Conservation (phyloP, 1,140 invertebrate species). For the Heterodera carotae region DNA sequence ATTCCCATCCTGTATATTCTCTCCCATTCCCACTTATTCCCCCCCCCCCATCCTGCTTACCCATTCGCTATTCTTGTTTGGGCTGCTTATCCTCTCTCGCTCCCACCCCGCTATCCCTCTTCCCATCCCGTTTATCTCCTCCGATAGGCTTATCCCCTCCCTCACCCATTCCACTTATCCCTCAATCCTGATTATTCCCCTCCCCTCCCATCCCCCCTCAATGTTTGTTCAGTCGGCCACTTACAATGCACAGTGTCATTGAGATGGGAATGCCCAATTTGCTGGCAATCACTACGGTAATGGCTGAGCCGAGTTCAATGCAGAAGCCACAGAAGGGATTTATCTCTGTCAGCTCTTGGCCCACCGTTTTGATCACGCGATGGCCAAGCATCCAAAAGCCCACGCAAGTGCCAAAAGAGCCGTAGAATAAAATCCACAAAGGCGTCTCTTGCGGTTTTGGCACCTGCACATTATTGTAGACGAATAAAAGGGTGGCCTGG, state of each 20-base stretch:
- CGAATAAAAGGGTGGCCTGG: conserved; percentile 33
- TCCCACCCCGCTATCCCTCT: too few relatives aligned
- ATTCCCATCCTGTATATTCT: too few relatives aligned
- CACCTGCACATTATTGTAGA: conserved; percentile 24
- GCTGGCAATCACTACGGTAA: conserved; percentile 89
- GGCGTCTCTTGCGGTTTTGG: conserved; percentile 39
- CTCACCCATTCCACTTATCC: too few relatives aligned
- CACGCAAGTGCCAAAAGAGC: conserved; percentile 50
- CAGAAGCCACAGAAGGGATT: conserved; percentile 75
- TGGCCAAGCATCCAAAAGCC: conserved; percentile 61
- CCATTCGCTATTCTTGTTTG: too few relatives aligned
- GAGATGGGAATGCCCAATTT: conserved; percentile 93
- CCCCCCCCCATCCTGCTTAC: too few relatives aligned
- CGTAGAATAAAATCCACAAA: conserved; percentile 48
- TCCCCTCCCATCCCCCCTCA: neutral
- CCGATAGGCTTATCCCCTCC: too few relatives aligned
- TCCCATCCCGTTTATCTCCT: too few relatives aligned
- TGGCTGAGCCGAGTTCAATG: conserved; percentile 89
- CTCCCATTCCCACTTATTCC: too few relatives aligned
- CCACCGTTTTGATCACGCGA: conserved; percentile 57
- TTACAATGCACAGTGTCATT: conserved; percentile 85
- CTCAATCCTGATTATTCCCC: neutral
- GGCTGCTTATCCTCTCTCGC: too few relatives aligned
- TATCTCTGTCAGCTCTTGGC: conserved; percentile 57
- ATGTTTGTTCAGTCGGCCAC: conserved; percentile 71